Percentiles rank a stretch among this genome's conserved stretches.
These are phyloP conservation scores for Troglohyphantes excavatus DNA, from an alignment of 2,888 invertebrate genomes.

Conservation along the genomic window DNA sequence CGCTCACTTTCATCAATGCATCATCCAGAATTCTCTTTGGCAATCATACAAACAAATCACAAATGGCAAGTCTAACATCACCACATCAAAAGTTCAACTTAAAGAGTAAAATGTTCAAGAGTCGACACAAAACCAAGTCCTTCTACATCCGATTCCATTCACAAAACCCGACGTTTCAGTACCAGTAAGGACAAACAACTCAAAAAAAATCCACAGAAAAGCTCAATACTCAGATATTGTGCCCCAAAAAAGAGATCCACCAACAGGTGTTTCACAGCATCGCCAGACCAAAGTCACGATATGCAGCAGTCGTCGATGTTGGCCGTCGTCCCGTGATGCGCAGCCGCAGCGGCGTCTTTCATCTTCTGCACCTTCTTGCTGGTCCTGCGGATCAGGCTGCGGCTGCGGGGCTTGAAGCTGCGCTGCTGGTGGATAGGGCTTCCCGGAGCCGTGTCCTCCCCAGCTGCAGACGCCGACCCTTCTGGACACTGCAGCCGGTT, in stretches of 20 bases:
- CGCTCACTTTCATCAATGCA: too few relatives aligned
- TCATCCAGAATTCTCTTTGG: too few relatives aligned
- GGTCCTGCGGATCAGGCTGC: conserved; percentile 90
- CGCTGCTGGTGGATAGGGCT: conserved; percentile 15
- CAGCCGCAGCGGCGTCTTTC: conserved; percentile 84
- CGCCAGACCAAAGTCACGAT: conserved; percentile 84
- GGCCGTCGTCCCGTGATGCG: conserved; percentile 83
- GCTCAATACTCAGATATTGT: conserved; percentile 4
- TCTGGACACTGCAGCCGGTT: conserved; percentile 73
- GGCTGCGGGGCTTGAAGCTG: conserved; percentile 86
- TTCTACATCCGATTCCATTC: too few relatives aligned
- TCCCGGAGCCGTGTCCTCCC: neutral
- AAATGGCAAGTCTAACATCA: too few relatives aligned
- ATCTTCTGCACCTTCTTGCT: conserved; percentile 91
- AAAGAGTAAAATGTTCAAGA: too few relatives aligned
- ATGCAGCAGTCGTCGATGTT: conserved; percentile 88
- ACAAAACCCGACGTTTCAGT: too few relatives aligned
- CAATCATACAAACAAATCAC: too few relatives aligned
- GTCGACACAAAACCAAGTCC: too few relatives aligned
- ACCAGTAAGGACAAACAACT: too few relatives aligned
- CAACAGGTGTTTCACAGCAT: neutral
- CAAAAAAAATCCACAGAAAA: neutral
- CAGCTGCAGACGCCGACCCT: conserved; percentile 35
- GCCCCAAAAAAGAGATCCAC: neutral
- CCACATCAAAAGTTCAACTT: too few relatives aligned